Base-by-base conservation (phyloP, 2,888 invertebrate species). In the Ophonus ardosiacus region DNA sequence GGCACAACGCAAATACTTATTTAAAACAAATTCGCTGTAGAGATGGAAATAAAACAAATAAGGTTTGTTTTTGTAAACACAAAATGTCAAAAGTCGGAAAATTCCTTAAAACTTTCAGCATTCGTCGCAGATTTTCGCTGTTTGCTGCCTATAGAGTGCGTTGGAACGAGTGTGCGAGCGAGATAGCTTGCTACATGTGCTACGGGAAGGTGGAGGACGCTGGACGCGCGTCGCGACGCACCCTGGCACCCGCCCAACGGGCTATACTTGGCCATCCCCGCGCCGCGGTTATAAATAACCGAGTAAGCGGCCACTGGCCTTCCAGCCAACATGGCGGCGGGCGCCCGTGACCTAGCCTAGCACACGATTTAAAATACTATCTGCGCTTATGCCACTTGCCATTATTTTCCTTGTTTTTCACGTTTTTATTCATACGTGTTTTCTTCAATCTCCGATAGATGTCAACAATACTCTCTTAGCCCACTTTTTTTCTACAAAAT, bases 181-280 rank as follows among this genome's bases (percentile, higher is more conserved):
- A 78, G 85, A 78, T 24, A 74, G 74, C 51, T 43, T 38, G 17
- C 74, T 31, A 31, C 43, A 56, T 31, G 65, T 65, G 65, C n/a
- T 21, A 31, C 31, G 43, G 84, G 84, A 82, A 81, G 81, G 85
- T 81, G 81, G 84, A 71, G 82, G 86, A 80, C 78, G 82, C 81
- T 81, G 78, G 79, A 84, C 86, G 86, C 85, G 90, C 89, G 90
- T 89, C 91, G 90, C 68, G 31, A 74, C 71, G 92, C 92, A 91
- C 91, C 91, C 94, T 96, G 96, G 96, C 96, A 92, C 86, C 88
- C 87, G 90, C 95, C 96, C 96, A 96, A 95, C 94, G 93, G 94
- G 94, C 96, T 96, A 96, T 96, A 96, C 96, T 96, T 96, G 96
- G 96, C 94, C 95, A 95, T 96, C 93, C 92, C 92, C 92, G 93